Evolutionary conservation across 1,140 invertebrate species (phyloP), one percentile per base, ranked within the genome.

Genomic region (Pristionchus pacificus): DNA sequence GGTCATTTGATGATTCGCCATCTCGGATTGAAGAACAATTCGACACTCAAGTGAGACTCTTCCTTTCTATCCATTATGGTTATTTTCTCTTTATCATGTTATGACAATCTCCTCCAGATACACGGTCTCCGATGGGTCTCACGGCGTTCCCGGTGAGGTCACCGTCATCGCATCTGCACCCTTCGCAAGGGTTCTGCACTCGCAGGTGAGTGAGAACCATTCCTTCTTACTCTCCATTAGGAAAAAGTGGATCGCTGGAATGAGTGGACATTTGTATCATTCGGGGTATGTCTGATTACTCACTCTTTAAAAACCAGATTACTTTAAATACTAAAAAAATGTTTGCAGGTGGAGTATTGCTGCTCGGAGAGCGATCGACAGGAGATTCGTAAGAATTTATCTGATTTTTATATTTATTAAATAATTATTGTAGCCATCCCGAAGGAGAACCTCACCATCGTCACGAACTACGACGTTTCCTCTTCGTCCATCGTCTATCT

Each of bases 81-180:
- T n/a, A n/a, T n/a, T 49, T 49, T 49, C 6, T 49, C 38, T 49
- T 10, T 49, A 19, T 19, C 6, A 6, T 49, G 38, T 49, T 6
- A 49, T 10, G 19, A 10, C 6, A 10, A 49, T 49, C 19, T 19
- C 38, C 6, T 71, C 24, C 60, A 79, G 79, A 19, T 84, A 82
- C 60, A 74, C 74, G n/a, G 82, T 83, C 2, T 77, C 69, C 31
- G 80, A 82, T 65, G 81, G 80, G 14, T 57, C 68, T 68, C 74
- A 84, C 62, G 70, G 1, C 14, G 76, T 78, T 15, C 27, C 67
- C 29, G 65, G 72, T 15, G 61, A 60, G n/a, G 32, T 82, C 2
- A 64, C 65, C 1, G 59, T 80, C 2, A 60, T 75, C 0, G 68
- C 74, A 30, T 59, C 60, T 1, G 68, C 72, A 30, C 73, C 75